These are phyloP conservation scores for Steinernema scapterisci DNA, from an alignment of 2,888 invertebrate genomes.

Conservation along the genomic window DNA sequence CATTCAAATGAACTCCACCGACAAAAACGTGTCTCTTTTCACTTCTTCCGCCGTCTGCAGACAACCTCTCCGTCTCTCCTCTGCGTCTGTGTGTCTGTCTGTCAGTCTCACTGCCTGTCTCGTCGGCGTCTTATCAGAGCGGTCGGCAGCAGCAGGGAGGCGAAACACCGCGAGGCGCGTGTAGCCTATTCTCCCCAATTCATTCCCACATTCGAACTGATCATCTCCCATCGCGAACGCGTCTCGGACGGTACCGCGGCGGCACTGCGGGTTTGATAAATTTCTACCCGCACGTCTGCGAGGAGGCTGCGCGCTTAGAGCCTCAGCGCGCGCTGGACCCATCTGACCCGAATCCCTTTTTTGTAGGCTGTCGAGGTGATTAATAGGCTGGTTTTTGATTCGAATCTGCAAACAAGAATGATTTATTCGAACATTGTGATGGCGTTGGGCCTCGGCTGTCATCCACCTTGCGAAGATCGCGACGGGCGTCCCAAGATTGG, in stretches of 20 bases:
- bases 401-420: too few species aligned
- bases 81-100: too few species aligned
- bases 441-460: not conserved
- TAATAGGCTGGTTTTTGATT: too few species aligned
- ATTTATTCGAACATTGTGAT: not conserved
- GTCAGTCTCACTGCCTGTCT: not conserved
- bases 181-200: not conserved
- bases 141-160: not conserved
- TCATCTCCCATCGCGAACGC: slow-evolving; percentile 29
- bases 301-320: too few species aligned
- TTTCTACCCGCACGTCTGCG: not conserved
- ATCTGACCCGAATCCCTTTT: not conserved
- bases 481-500: too few species aligned
- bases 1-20: too few species aligned
- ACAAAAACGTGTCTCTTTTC: too few species aligned
- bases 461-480: not conserved
- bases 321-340: too few species aligned
- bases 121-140: not conserved
- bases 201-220: slow-evolving; percentile 16
- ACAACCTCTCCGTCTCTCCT: too few species aligned
- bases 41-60: too few species aligned
- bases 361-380: not conserved
- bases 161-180: too few species aligned
- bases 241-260: slow-evolving; percentile 14
- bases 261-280: slow-evolving; percentile 23